These are phyloP conservation scores for Dolichomitus sp. DNA, from an alignment of 2,888 invertebrate genomes.

Conservation along the genomic window DNA sequence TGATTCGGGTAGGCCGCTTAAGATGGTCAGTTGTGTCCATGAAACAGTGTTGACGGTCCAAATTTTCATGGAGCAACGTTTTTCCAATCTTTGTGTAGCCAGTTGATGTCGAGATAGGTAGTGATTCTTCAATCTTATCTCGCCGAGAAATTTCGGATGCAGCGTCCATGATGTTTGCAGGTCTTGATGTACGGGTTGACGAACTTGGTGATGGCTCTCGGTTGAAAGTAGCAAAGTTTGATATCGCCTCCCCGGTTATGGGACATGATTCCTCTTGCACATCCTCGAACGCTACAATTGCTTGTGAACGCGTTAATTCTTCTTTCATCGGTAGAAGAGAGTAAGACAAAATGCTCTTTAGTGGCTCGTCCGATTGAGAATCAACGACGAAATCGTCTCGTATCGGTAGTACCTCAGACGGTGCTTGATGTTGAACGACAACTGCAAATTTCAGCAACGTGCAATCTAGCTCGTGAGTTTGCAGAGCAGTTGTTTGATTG, in stretches of 20 bases:
- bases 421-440: neutral
- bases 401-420: conserved; percentile 1
- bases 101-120: too few species aligned
- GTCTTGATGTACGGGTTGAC: neutral
- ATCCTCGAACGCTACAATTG: neutral
- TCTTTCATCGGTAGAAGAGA: neutral
- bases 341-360: neutral
- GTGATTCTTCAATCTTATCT: too few species aligned
- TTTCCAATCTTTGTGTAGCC: neutral
- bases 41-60: conserved; percentile 5
- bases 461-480: neutral
- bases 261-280: neutral
- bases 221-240: neutral
- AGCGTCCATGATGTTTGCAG: neutral
- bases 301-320: neutral
- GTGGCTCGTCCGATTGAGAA: neutral
- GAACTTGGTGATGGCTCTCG: neutral
- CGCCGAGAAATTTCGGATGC: too few species aligned
- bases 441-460: neutral
- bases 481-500: neutral
- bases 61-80: too few species aligned
- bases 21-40: conserved; percentile 3
- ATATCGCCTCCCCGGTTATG: neutral
- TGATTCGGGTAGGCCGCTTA: neutral
- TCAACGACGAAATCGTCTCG: conserved; percentile 1